phyloP scores from a whole-genome alignment of 2,113 vertebrate genomes.

The Ardeotis arabs region DNA sequence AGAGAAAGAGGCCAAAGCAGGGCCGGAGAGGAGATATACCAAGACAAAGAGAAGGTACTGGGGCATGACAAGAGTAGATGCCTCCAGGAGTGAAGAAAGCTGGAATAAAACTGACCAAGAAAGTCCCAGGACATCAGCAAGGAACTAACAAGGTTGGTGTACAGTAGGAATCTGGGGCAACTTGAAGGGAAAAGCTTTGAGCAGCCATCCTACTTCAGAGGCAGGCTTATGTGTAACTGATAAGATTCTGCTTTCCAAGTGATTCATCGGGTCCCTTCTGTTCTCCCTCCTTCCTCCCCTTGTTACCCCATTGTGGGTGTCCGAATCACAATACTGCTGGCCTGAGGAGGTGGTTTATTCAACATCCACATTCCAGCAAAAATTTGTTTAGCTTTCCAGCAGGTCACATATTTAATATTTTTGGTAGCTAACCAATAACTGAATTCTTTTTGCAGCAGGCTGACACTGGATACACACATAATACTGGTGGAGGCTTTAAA shows the following conservation, averaged over 20 bases:
- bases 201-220: not conserved
- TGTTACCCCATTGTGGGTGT: fast-evolving
- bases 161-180: not conserved
- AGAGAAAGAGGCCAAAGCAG: not conserved
- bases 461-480: not conserved
- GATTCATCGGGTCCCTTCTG: not conserved
- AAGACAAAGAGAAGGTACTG: not conserved
- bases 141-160: not conserved
- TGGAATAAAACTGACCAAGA: not conserved
- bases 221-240: fast-evolving
- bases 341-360: not conserved
- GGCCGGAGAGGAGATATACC: not conserved
- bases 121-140: not conserved
- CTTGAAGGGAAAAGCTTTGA: not conserved
- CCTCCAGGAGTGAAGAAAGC: not conserved
- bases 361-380: not conserved
- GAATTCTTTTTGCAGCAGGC: not conserved
- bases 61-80: not conserved
- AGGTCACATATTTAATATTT: not conserved
- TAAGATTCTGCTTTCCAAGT: not conserved
- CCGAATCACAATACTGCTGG: not conserved
- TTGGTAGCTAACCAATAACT: not conserved
- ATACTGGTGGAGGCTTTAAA: not conserved
- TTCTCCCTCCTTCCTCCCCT: not conserved
- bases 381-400: not conserved